Conservation (phyloP, 2,888 invertebrate species). For the Nesidiocoris tenuis region DNA sequence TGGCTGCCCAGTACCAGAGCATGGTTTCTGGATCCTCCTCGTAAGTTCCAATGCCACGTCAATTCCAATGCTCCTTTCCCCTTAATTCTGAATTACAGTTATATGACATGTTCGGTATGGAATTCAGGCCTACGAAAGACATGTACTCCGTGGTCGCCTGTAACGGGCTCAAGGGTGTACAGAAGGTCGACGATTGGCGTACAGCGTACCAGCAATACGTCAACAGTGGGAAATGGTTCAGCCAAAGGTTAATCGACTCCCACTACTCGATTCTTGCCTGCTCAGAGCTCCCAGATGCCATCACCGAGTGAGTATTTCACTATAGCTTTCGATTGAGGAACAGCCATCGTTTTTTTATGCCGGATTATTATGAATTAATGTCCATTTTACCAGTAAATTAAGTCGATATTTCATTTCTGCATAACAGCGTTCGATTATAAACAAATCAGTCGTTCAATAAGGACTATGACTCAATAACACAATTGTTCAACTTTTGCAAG, state of each 20-base stretch:
- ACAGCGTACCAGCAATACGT: neutral
- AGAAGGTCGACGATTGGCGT: neutral
- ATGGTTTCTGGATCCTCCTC: neutral
- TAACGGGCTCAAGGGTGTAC: slow-evolving; percentile 11
- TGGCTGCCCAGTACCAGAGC: slow-evolving; percentile 16
- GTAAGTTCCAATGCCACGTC: neutral
- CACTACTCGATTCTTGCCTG: slow-evolving; percentile 19
- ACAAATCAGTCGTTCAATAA: too few relatives aligned
- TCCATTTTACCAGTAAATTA: too few relatives aligned
- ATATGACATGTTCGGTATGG: neutral
- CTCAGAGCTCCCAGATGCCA: neutral
- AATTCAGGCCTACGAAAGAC: slow-evolving; percentile 15
- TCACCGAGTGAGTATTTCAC: neutral
- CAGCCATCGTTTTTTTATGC: too few relatives aligned
- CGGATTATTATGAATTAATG: too few relatives aligned
- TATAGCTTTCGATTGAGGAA: too few relatives aligned
- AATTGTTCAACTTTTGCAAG: too few relatives aligned
- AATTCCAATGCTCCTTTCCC: too few relatives aligned
- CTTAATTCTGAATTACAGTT: too few relatives aligned
- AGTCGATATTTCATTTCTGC: too few relatives aligned
- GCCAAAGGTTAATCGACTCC: neutral
- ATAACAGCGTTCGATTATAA: too few relatives aligned
- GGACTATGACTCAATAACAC: too few relatives aligned
- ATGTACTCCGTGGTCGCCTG: slow-evolving; percentile 23
- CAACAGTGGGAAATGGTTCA: slow-evolving; percentile 25